These are phyloP conservation scores for Lutjanus erythropterus DNA, from an alignment of 2,113 vertebrate species.

Conservation along the genomic window DNA sequence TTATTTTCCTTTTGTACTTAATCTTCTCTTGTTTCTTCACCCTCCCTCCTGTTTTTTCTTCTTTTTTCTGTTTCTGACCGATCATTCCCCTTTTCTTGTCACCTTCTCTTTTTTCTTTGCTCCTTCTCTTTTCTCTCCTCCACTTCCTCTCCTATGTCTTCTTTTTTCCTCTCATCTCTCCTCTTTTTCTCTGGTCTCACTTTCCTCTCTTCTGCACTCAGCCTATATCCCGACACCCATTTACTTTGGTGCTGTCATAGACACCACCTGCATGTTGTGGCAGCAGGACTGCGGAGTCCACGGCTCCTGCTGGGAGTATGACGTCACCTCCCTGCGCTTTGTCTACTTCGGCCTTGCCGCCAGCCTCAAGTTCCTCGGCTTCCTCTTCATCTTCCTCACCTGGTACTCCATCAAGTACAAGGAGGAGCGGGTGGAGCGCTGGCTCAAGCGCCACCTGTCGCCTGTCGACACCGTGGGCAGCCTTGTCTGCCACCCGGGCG, in stretches of 20 bases:
- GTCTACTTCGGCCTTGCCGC: slow-evolving; percentile 99
- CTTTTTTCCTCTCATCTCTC: too few species aligned
- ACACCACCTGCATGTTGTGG: slow-evolving; percentile 99
- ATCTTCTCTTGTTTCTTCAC: background rate
- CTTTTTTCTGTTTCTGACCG: too few species aligned
- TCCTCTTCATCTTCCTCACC: slow-evolving; percentile 98
- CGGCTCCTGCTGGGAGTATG: slow-evolving; percentile 98
- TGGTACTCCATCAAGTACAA: slow-evolving; percentile 98
- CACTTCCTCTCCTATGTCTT: background rate
- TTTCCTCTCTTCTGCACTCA: slow-evolving; percentile 63
- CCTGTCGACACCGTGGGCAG: slow-evolving; percentile 93
- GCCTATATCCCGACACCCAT: slow-evolving; percentile 99
- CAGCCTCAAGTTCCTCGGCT: slow-evolving; percentile 97
- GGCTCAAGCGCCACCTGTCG: slow-evolving; percentile 85
- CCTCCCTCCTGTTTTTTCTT: too few species aligned
- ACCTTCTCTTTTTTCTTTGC: background rate
- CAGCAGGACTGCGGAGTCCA: slow-evolving; percentile 96
- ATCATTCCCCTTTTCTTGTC: too few species aligned
- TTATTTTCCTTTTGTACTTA: background rate
- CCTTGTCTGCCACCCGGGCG: slow-evolving; percentile 86
- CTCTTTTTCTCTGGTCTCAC: too few species aligned
- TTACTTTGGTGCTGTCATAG: slow-evolving; percentile 98
- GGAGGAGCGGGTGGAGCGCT: slow-evolving; percentile 90
- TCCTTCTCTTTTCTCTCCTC: background rate
- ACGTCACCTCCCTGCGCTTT: slow-evolving; percentile 97